Conservation (phyloP, 2,113 vertebrate species). For the Corynorhinus townsendii region DNA sequence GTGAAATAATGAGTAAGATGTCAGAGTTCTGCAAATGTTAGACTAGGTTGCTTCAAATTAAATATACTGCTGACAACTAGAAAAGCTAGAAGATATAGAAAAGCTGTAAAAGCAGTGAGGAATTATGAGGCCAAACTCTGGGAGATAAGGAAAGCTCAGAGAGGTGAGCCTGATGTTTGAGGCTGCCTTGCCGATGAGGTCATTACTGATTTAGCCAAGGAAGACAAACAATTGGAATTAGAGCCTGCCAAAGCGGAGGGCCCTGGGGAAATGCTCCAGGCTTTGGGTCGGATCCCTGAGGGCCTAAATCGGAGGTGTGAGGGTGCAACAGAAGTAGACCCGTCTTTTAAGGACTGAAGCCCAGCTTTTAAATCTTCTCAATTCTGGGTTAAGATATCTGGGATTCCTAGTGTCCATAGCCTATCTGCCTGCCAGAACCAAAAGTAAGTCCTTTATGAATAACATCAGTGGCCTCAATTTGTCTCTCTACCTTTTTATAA, state of each 20-base stretch:
- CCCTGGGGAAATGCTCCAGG: neutral
- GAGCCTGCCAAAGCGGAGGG: neutral
- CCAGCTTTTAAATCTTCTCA: neutral
- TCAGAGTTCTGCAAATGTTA: neutral
- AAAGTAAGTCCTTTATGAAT: conserved; percentile 5
- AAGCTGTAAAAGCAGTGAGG: neutral
- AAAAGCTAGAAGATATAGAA: neutral
- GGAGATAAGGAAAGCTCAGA: neutral
- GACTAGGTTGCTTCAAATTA: neutral
- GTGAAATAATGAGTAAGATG: neutral
- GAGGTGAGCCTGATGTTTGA: neutral
- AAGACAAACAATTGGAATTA: neutral
- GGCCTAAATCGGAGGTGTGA: neutral
- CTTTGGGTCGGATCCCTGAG: neutral
- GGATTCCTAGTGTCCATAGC: neutral
- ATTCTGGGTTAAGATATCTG: neutral
- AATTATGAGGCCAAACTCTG: neutral
- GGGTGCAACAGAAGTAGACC: neutral
- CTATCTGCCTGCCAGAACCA: neutral
- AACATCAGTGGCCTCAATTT: neutral
- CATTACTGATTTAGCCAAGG: neutral
- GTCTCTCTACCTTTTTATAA: neutral
- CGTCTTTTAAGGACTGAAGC: neutral
- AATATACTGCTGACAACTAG: neutral
- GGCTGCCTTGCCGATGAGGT: neutral